Evolutionary conservation across 2,888 invertebrate species (phyloP).

Genomic region (Eulithis testata): DNA sequence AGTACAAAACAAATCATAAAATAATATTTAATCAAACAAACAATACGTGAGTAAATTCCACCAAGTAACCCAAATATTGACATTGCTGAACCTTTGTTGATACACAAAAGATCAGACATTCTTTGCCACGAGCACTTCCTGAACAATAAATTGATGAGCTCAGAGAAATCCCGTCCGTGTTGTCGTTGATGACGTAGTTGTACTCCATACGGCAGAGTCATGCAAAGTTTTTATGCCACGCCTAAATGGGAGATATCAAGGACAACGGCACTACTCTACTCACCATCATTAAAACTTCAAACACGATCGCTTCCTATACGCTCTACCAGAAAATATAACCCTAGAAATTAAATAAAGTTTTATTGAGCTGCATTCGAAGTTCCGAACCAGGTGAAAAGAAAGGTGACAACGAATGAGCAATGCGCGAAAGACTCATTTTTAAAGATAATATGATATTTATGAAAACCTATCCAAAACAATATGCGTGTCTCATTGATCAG

Average conservation of each 20-base stretch:
- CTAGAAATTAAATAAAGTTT: background rate
- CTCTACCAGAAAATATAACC: background rate
- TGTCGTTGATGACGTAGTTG: constrained; percentile 4
- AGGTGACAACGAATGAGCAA: too few species aligned
- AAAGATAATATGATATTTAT: too few species aligned
- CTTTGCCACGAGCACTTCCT: background rate
- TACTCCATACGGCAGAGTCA: constrained; percentile 18
- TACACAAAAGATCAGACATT: background rate
- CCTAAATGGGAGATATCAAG: constrained; percentile 19
- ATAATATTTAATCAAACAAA: too few species aligned
- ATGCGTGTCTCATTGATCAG: too few species aligned
- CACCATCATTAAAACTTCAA: constrained; percentile 12
- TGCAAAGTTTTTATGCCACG: constrained; percentile 18
- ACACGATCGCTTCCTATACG: constrained; percentile 11
- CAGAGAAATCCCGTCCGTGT: background rate
- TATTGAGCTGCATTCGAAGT: background rate
- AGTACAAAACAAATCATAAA: too few species aligned
- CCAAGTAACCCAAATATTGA: background rate
- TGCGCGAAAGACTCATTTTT: too few species aligned
- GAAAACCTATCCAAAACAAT: too few species aligned
- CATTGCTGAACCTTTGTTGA: background rate
- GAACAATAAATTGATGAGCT: constrained; percentile 1
- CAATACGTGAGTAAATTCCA: background rate
- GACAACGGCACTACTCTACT: constrained; percentile 13
- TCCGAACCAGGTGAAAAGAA: too few species aligned